A percentile compares a stretch with the other conserved stretches of the same genome.
phyloP scores from a whole-genome alignment of 2,113 vertebrate species.

The Pangasianodon gigas region DNA sequence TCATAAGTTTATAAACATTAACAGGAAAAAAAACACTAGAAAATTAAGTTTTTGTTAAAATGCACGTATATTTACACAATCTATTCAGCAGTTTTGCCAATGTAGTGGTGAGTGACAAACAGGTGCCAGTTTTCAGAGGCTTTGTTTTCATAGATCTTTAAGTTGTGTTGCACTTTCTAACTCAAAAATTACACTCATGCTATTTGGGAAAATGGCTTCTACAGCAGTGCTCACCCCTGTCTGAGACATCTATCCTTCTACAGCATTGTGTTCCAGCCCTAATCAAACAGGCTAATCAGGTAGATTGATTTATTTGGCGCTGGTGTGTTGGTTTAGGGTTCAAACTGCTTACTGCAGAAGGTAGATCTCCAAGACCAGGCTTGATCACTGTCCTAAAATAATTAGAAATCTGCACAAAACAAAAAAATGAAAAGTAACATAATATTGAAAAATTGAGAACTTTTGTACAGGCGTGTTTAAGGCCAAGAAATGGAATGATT shows the following conservation, averaged over 20 bases:
- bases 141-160: constrained; percentile 24
- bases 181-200: constrained; percentile 48
- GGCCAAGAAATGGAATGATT: constrained; percentile 99
- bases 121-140: constrained; percentile 81
- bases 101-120: constrained; percentile 97
- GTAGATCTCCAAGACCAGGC: not conserved
- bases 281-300: constrained; percentile 72
- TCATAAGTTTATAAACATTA: constrained; percentile 80
- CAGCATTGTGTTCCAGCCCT: not conserved
- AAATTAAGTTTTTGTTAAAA: constrained; percentile 91
- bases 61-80: constrained; percentile 80
- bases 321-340: constrained; percentile 1
- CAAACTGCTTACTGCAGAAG: not conserved
- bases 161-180: constrained; percentile 34
- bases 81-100: constrained; percentile 98
- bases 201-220: constrained; percentile 34
- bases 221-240: not conserved
- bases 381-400: constrained; percentile 28
- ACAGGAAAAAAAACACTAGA: constrained; percentile 85
- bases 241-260: not conserved
- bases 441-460: constrained; percentile 81
- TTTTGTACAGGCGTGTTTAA: constrained; percentile 94
- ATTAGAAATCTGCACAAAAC: constrained; percentile 38
- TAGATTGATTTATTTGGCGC: constrained; percentile 49
- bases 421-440: constrained; percentile 5